These are phyloP conservation scores for Drosophila sp. DNA, from an alignment of 1,140 invertebrate genomes.

Conservation along the genomic window DNA sequence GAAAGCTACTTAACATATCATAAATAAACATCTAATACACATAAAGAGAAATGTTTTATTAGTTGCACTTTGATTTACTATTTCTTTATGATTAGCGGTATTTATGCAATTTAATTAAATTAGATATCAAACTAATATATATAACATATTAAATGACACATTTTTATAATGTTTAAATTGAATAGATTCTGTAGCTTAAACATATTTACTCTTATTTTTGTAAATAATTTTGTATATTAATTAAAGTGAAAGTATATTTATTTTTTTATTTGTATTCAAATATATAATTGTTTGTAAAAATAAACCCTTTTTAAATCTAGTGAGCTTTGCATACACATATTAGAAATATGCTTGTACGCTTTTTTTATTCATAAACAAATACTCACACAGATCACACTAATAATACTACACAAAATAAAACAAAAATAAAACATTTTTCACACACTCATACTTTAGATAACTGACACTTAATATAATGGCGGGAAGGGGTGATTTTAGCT, in stretches of 20 bases:
- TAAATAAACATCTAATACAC: background rate
- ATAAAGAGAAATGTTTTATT: background rate
- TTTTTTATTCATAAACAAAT: background rate
- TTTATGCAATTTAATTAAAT: too few relatives aligned
- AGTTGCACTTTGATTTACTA: background rate
- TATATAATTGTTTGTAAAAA: background rate
- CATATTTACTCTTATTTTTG: too few relatives aligned
- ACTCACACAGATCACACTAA: background rate
- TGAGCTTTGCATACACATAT: background rate
- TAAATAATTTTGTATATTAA: too few relatives aligned
- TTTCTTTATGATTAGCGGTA: background rate
- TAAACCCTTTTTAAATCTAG: background rate
- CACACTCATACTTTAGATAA: background rate
- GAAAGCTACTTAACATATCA: conserved; percentile 1
- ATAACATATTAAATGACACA: too few relatives aligned
- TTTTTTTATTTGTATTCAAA: too few relatives aligned
- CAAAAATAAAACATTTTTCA: conserved; percentile 3
- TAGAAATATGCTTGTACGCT: background rate
- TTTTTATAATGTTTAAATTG: too few relatives aligned
- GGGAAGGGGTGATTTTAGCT: conserved; percentile 28
- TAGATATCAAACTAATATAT: too few relatives aligned
- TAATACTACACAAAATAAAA: background rate
- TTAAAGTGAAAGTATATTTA: too few relatives aligned
- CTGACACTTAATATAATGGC: background rate
- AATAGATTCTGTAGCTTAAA: too few relatives aligned